Evolutionary conservation across 2,113 vertebrate genomes (phyloP), one percentile per base, ranked within the genome.

Genomic region (Menura novaehollandiae): DNA sequence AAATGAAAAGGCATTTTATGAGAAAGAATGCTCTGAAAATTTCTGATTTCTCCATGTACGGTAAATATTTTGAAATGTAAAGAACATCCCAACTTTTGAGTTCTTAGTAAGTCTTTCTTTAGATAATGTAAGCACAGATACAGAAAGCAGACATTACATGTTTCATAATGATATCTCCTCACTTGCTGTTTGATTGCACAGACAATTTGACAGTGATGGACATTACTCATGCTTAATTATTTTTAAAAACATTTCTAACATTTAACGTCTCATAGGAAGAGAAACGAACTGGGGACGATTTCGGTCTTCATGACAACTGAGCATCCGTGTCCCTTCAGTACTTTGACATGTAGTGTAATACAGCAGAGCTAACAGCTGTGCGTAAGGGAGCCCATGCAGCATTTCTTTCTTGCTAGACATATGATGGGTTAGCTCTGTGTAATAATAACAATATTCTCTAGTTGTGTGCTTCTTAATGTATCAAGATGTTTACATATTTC

Each of bases 151-250:
- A 62, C 63, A 33, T 85, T 63, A 27, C 1, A 0, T 94, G 52
- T 93, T 94, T 88, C 74, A 43, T 91, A 95, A 92, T 77, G 94
- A 16, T 95, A 53, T 37, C 37, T 83, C 43, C 27, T 68, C 37
- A 94, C 91, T 56, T 91, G 47, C 81, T 95, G 91, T 96, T 95
- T 96, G 82, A 89, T 94, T 93, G 84, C 93, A 20, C 35, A 72
- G 79, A 74, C 37, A 44, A 27, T 94, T 66, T 96, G 91, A 95
- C 95, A 95, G 64, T 97, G 97, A 97, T 58, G 87, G 97, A 95
- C 91, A 88, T 58, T 93, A 85, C 53, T 96, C 20, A 32, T 88
- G 94, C 69, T 97, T 97, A 96, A 89, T 92, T 95, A 35, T 94
- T 83, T 88, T 84, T 5, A 43, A 84, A 94, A 95, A 84, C 23